A percentile compares a stretch with the other conserved stretches of the same genome.
Conservation (phyloP, 2,888 invertebrate genomes). For the Amblyteles armatorius region DNA sequence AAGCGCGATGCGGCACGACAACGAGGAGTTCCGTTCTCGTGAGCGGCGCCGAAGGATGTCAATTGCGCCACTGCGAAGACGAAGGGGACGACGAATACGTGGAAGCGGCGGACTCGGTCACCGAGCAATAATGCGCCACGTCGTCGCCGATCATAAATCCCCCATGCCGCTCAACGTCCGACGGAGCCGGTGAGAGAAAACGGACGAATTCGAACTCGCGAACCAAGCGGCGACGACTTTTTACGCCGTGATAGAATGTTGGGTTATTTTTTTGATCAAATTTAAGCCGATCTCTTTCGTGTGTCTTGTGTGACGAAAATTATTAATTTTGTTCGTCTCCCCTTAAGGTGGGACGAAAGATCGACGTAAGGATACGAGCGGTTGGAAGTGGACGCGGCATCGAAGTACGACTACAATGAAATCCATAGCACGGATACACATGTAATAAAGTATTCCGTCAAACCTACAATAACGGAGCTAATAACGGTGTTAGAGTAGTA, state of each 20-base stretch:
- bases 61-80: constrained; percentile 73
- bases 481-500: constrained; percentile 5
- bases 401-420: not conserved
- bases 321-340: too few species aligned
- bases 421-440: not conserved
- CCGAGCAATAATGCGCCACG: constrained; percentile 64
- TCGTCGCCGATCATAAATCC: constrained; percentile 65
- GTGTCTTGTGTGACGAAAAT: too few species aligned
- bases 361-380: not conserved
- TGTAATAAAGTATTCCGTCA: constrained; percentile 3
- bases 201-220: constrained; percentile 24
- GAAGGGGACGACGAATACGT: constrained; percentile 68
- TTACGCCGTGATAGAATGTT: not conserved
- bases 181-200: constrained; percentile 12
- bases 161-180: constrained; percentile 25
- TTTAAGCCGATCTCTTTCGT: too few species aligned
- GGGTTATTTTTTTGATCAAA: too few species aligned
- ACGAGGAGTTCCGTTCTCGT: constrained; percentile 73
- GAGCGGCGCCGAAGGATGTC: constrained; percentile 76
- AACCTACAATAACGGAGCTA: constrained; percentile 11
- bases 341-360: too few species aligned
- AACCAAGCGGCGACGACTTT: not conserved
- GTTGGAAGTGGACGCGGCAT: not conserved
- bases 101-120: constrained; percentile 66
- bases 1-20: constrained; percentile 65